Percentiles rank a stretch among this genome's conserved stretches.
phyloP scores from a whole-genome alignment of 2,113 vertebrate genomes.

The Cyrtonyx montezumae region DNA sequence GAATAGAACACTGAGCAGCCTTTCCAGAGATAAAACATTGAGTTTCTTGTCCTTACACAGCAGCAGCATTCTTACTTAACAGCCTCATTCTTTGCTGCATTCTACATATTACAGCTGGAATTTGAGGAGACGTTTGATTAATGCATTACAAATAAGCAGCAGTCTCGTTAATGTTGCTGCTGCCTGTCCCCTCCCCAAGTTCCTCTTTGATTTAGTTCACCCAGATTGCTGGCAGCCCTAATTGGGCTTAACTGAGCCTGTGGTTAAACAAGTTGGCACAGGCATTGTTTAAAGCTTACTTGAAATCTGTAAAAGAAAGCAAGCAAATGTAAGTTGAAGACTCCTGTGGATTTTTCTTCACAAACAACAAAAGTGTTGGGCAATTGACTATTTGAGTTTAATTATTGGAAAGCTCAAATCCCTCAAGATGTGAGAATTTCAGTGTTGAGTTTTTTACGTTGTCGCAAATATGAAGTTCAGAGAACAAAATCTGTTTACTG shows the following conservation, averaged over 20 bases:
- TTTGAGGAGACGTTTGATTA: conserved; percentile 22
- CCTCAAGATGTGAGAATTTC: not conserved
- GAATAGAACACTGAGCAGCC: not conserved
- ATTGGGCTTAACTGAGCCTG: conserved; percentile 48
- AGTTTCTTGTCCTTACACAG: not conserved
- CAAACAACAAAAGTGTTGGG: not conserved
- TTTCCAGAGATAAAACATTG: not conserved
- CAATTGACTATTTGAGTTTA: not conserved
- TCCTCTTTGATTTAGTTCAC: conserved; percentile 49
- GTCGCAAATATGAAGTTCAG: not conserved
- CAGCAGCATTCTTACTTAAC: not conserved
- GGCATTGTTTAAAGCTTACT: conserved; percentile 33
- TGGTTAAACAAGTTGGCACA: conserved; percentile 23
- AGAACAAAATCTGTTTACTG: not conserved
- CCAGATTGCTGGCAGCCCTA: conserved; percentile 54
- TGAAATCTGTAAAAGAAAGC: conserved; percentile 20
- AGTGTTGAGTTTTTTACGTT: not conserved
- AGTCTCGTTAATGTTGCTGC: conserved; percentile 36
- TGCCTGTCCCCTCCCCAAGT: conserved; percentile 55
- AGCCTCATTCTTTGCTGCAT: conserved; percentile 21
- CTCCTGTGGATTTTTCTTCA: not conserved
- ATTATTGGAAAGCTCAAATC: not conserved
- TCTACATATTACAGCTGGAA: conserved; percentile 12
- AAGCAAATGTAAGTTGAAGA: not conserved
- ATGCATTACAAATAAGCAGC: conserved; percentile 27